Evolutionary conservation across 2,797 vertebrate species (phyloP).

Genomic region (Sciurus vulgaris): DNA sequence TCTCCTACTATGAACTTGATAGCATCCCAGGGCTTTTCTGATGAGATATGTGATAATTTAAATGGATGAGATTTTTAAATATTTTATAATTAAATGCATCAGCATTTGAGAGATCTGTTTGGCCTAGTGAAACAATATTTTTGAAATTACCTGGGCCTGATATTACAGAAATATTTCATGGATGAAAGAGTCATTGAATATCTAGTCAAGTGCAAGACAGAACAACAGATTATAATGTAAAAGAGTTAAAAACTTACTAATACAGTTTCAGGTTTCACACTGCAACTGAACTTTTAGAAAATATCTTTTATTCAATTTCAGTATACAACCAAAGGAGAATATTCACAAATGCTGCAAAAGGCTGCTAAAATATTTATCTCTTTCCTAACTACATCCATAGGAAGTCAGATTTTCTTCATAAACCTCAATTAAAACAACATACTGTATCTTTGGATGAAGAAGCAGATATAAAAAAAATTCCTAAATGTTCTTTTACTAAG

Average conservation of each 20-base stretch:
- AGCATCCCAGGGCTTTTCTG: not conserved
- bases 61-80: not conserved
- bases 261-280: not conserved
- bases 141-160: not conserved
- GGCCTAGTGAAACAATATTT: not conserved
- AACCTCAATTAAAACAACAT: not conserved
- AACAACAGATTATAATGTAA: not conserved
- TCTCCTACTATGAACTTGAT: not conserved
- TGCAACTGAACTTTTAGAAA: not conserved
- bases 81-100: constrained; percentile 17
- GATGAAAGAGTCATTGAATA: not conserved
- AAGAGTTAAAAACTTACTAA: not conserved
- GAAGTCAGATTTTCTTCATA: not conserved
- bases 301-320: not conserved
- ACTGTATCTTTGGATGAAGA: not conserved
- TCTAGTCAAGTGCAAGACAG: not conserved
- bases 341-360: not conserved
- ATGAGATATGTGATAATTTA: not conserved
- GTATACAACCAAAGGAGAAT: not conserved
- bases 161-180: constrained; percentile 40
- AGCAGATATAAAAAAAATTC: not conserved
- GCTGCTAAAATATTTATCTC: not conserved
- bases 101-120: constrained; percentile 17
- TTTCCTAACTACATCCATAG: not conserved
- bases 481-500: not conserved